Percentiles rank a stretch among this genome's conserved stretches.
phyloP scores from a whole-genome alignment of 2,113 vertebrate genomes.

The Platycercus adscitus region DNA sequence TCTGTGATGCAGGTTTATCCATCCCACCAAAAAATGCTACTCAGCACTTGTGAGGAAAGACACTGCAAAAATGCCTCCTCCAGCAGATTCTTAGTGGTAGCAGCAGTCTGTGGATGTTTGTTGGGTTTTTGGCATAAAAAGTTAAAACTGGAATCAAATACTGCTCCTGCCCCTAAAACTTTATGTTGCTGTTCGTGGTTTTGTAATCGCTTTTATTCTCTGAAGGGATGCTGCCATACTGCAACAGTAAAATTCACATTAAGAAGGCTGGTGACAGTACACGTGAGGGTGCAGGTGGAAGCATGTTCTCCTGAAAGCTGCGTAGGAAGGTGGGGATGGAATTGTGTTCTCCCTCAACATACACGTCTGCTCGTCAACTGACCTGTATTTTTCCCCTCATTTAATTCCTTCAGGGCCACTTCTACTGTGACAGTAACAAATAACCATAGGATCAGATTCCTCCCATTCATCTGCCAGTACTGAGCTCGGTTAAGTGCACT shows the following conservation, averaged over 20 bases:
- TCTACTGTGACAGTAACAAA: neutral
- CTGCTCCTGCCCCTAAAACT: neutral
- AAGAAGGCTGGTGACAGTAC: neutral
- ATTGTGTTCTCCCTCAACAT: accelerated
- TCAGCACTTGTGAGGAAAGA: neutral
- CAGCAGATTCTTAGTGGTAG: neutral
- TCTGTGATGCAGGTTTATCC: neutral
- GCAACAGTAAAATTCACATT: neutral
- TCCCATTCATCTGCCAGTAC: neutral
- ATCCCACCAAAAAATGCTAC: neutral
- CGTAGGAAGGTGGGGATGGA: neutral
- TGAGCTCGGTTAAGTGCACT: neutral
- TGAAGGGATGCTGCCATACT: neutral
- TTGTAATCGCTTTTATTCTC: neutral
- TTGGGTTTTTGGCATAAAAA: neutral
- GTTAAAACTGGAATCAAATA: neutral
- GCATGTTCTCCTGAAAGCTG: neutral
- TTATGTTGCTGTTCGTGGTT: neutral
- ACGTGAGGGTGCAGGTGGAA: neutral
- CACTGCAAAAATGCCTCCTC: neutral
- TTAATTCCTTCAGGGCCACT: neutral
- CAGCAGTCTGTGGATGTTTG: neutral
- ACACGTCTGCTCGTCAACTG: neutral
- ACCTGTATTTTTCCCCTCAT: neutral
- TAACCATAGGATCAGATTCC: neutral